phyloP scores from a whole-genome alignment of 2,113 vertebrate genomes.

The Dicerorhinus sumatrensis region DNA sequence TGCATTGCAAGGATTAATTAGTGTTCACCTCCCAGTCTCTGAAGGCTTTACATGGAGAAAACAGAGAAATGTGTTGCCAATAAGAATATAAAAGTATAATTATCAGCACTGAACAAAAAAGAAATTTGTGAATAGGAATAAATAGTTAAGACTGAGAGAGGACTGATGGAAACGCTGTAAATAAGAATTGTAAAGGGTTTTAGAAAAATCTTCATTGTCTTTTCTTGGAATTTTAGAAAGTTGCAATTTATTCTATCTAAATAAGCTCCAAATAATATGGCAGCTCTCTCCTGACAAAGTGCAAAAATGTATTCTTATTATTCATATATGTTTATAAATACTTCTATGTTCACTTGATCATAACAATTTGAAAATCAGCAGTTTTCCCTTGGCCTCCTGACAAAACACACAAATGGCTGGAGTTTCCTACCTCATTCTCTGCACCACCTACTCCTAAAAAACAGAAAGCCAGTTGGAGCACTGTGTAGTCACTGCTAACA shows the following conservation, averaged over 20 bases:
- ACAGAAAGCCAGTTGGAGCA: not conserved
- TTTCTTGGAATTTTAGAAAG: not conserved
- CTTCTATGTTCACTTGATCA: not conserved
- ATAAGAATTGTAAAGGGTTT: not conserved
- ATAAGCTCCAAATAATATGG: not conserved
- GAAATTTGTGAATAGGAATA: not conserved
- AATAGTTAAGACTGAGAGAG: not conserved
- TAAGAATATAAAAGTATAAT: not conserved
- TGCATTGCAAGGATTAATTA: not conserved
- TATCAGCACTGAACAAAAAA: conserved; percentile 44
- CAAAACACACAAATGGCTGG: not conserved
- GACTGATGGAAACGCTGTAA: not conserved
- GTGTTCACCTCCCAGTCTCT: not conserved
- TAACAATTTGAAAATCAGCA: not conserved
- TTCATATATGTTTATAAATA: not conserved
- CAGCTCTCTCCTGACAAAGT: not conserved
- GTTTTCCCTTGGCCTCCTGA: not conserved
- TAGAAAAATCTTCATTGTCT: not conserved
- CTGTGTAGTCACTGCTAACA: not conserved
- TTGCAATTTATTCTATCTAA: not conserved
- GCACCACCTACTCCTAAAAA: not conserved
- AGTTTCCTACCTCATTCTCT: not conserved
- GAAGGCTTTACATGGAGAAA: not conserved
- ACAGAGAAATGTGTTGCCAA: not conserved
- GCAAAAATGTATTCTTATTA: not conserved